These are phyloP conservation scores for Pyrrhia umbra DNA, from an alignment of 2,888 invertebrate genomes.

Conservation along the genomic window DNA sequence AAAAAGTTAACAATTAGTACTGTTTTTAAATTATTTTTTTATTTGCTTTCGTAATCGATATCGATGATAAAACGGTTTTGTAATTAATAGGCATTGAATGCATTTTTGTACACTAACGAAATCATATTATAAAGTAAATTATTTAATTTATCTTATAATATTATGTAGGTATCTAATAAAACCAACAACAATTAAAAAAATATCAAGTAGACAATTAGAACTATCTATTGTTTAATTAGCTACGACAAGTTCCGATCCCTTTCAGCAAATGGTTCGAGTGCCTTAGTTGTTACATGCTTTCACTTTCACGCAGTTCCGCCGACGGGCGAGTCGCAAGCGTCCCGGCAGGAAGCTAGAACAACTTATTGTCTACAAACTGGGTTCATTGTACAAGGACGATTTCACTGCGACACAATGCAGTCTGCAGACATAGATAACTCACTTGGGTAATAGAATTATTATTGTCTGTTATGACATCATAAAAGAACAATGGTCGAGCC, in stretches of 20 bases:
- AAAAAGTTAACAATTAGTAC: no score
- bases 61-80: no score
- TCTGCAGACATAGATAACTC: conserved; percentile 68
- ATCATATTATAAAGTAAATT: no score
- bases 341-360: conserved; percentile 75
- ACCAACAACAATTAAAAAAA: background rate
- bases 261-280: conserved; percentile 48
- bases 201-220: background rate
- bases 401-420: conserved; percentile 76
- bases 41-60: no score
- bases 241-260: conserved; percentile 31
- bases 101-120: no score
- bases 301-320: conserved; percentile 83
- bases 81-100: no score
- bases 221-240: conserved; percentile 22
- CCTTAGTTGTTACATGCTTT: conserved; percentile 70
- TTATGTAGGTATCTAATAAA: no score
- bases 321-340: conserved; percentile 61
- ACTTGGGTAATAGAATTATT: conserved; percentile 67
- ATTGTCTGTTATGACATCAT: conserved; percentile 74
- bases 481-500: conserved; percentile 69
- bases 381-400: conserved; percentile 83
- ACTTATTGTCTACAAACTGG: conserved; percentile 76
- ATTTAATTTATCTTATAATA: no score
- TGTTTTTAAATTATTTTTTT: no score